Conservation (phyloP, 2,888 invertebrate species). For the Polydesmus complanatus region DNA sequence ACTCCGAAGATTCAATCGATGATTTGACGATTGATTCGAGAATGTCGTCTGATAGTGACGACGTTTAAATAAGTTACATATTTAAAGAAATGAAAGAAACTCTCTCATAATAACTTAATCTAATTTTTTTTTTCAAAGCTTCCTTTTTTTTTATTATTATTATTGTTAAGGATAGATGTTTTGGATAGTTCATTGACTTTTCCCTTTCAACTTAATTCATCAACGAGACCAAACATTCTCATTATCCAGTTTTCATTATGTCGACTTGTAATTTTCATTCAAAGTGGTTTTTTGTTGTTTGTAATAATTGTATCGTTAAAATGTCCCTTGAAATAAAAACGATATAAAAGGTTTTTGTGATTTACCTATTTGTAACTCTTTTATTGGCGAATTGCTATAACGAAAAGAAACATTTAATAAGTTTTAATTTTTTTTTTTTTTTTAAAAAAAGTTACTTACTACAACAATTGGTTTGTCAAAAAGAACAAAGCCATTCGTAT, state of each 20-base stretch:
- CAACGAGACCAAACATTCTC: neutral
- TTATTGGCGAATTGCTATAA: neutral
- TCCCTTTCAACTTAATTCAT: neutral
- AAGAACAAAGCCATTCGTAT: conserved; percentile 75
- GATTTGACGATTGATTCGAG: neutral
- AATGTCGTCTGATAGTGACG: neutral
- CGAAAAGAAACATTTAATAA: neutral
- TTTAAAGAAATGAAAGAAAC: too few species aligned
- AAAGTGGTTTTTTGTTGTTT: neutral
- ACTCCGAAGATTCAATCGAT: conserved; percentile 16
- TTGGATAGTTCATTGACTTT: neutral
- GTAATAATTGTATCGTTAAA: neutral
- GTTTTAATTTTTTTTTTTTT: neutral
- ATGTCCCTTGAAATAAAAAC: neutral
- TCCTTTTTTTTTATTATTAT: neutral
- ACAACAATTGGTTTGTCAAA: conserved; percentile 84
- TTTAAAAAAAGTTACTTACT: neutral
- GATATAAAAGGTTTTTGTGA: neutral
- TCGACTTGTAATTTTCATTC: neutral
- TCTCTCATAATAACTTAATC: neutral
- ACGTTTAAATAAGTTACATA: neutral
- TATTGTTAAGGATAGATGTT: neutral
- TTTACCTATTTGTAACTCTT: neutral
- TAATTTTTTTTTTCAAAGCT: neutral
- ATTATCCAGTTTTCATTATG: neutral